phyloP scores from a whole-genome alignment of 2,888 invertebrate species.

The Lasius platythorax region DNA sequence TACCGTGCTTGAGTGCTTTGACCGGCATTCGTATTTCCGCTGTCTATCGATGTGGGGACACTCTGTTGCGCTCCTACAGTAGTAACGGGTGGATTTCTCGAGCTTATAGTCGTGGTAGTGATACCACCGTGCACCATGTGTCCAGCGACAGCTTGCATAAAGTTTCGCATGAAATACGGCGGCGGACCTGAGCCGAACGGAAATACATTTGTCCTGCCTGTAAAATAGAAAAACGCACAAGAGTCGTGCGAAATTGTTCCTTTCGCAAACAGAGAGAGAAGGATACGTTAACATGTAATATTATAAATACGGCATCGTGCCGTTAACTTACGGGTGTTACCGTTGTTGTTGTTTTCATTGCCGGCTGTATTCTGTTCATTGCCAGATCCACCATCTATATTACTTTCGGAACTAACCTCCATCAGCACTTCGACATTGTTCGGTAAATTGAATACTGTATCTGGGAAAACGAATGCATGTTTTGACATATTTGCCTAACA shows the following conservation, averaged over 20 bases:
- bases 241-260: not conserved
- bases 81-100: conserved; percentile 64
- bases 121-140: conserved; percentile 83
- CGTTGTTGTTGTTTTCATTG: conserved; percentile 74
- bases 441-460: conserved; percentile 82
- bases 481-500: not conserved
- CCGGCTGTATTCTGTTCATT: conserved; percentile 77
- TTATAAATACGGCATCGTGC: not conserved
- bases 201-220: conserved; percentile 80
- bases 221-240: conserved; percentile 1
- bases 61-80: conserved; percentile 73
- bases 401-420: conserved; percentile 87
- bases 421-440: conserved; percentile 88
- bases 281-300: not conserved
- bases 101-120: conserved; percentile 67
- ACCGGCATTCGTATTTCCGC: conserved; percentile 79
- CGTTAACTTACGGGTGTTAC: conserved; percentile 64
- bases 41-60: conserved; percentile 75
- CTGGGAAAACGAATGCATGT: conserved; percentile 61
- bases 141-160: conserved; percentile 87
- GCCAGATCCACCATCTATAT: conserved; percentile 81
- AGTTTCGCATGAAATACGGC: conserved; percentile 87
- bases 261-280: not conserved
- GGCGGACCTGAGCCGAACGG: conserved; percentile 86
- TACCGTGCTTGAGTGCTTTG: conserved; percentile 85